Percentiles rank a stretch among this genome's conserved stretches.
Evolutionary conservation across 1,140 invertebrate species (phyloP).

Genomic region (Scaptomyza pallida): DNA sequence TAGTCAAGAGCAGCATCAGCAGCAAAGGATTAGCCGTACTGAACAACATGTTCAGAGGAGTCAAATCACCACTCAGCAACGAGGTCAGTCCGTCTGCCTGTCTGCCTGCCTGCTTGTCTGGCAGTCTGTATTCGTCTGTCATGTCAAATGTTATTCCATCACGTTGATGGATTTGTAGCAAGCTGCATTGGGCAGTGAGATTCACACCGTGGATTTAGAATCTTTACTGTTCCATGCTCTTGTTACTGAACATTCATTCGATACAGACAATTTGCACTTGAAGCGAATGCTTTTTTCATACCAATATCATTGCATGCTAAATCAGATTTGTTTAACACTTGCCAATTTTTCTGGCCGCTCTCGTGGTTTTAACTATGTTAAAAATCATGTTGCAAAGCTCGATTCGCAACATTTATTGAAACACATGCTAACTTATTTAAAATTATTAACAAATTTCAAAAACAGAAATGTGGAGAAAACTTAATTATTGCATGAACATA

Average conservation of each 20-base stretch:
- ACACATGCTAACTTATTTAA: no score
- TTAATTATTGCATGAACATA: no score
- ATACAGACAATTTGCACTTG: constrained; percentile 23
- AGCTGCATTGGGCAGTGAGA: constrained; percentile 59
- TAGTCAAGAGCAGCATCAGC: constrained; percentile 84
- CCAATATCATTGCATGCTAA: constrained; percentile 21
- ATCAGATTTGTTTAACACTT: neutral
- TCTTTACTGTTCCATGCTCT: constrained; percentile 56
- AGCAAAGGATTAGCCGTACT: constrained; percentile 88
- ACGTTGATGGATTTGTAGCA: constrained; percentile 26
- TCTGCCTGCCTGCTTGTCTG: neutral
- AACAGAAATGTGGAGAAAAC: no score
- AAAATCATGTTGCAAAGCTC: no score
- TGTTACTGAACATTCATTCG: constrained; percentile 34
- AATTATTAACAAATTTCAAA: no score
- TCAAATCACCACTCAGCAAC: constrained; percentile 91
- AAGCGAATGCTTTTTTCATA: constrained; percentile 15
- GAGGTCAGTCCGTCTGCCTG: constrained; percentile 86
- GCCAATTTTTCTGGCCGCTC: neutral
- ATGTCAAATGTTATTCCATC: constrained; percentile 25
- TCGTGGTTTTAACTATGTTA: no score
- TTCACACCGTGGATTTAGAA: constrained; percentile 79
- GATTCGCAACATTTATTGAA: no score
- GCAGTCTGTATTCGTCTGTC: neutral
- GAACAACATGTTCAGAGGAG: constrained; percentile 89